Percentiles rank a stretch among this genome's conserved stretches.
Conservation (phyloP, 2,888 invertebrate species). For the Ormyrus pomaceus region DNA sequence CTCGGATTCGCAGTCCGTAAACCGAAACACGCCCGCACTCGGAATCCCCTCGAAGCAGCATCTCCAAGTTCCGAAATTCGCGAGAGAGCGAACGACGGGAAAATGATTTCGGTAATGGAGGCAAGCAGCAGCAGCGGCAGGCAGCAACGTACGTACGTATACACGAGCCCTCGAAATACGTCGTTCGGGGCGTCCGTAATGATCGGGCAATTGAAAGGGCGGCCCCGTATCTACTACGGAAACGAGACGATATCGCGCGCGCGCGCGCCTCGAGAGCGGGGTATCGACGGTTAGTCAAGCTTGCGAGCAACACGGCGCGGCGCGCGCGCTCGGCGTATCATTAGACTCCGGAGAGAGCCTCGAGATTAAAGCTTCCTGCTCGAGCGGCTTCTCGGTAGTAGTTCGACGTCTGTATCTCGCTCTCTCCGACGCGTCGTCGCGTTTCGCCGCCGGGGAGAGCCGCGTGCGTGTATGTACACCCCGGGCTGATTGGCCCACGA, state of each 20-base stretch:
- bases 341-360: slow-evolving; percentile 35
- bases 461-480: neutral
- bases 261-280: too few species aligned
- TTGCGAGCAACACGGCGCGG: slow-evolving; percentile 13
- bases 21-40: too few species aligned
- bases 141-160: too few species aligned
- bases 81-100: too few species aligned
- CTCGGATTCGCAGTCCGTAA: too few species aligned
- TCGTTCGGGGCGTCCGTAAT: slow-evolving; percentile 13
- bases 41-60: too few species aligned
- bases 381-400: neutral
- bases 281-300: slow-evolving; percentile 11
- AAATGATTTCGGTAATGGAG: slow-evolving; percentile 24
- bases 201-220: slow-evolving; percentile 35
- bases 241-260: slow-evolving; percentile 22
- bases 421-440: neutral
- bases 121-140: neutral
- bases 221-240: slow-evolving; percentile 22
- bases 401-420: neutral
- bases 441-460: neutral
- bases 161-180: too few species aligned
- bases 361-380: slow-evolving; percentile 44
- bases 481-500: neutral
- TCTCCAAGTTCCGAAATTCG: too few species aligned
- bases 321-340: slow-evolving; percentile 17